Percentiles rank a stretch among this genome's conserved stretches.
phyloP scores from a whole-genome alignment of 2,113 vertebrate genomes.

The Nothocercus julius region DNA sequence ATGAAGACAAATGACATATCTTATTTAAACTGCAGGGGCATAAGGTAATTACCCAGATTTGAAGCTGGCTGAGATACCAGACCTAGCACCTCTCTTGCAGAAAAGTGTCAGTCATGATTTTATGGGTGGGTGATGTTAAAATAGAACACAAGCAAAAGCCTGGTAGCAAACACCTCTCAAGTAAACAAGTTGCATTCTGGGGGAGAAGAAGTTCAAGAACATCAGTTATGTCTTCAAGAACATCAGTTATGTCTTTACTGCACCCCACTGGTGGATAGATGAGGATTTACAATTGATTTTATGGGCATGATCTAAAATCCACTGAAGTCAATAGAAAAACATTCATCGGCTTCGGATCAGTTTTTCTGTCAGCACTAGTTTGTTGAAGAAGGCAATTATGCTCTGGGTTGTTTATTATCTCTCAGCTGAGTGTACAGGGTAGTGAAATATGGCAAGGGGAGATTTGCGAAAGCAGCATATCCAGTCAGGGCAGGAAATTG shows the following conservation, averaged over 20 bases:
- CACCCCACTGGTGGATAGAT: background rate
- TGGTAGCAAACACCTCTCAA: background rate
- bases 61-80: constrained; percentile 14
- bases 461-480: background rate
- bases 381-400: background rate
- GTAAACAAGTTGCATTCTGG: constrained; percentile 7
- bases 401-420: background rate
- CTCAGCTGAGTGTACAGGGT: background rate
- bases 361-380: background rate
- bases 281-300: constrained; percentile 34
- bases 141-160: background rate
- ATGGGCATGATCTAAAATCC: background rate
- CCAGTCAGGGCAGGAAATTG: background rate
- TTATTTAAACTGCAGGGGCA: constrained; percentile 62
- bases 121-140: background rate
- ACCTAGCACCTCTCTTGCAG: constrained; percentile 14
- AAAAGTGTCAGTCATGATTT: constrained; percentile 45
- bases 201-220: constrained; percentile 17
- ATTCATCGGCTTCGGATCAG: background rate
- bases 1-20: constrained; percentile 62
- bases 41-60: constrained; percentile 63
- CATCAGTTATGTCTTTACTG: constrained; percentile 1
- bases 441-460: background rate
- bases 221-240: constrained; percentile 19
- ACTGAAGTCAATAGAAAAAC: constrained; percentile 11